These are phyloP conservation scores for Coecobrya sp. DNA, from an alignment of 2,888 invertebrate genomes.

Conservation along the genomic window DNA sequence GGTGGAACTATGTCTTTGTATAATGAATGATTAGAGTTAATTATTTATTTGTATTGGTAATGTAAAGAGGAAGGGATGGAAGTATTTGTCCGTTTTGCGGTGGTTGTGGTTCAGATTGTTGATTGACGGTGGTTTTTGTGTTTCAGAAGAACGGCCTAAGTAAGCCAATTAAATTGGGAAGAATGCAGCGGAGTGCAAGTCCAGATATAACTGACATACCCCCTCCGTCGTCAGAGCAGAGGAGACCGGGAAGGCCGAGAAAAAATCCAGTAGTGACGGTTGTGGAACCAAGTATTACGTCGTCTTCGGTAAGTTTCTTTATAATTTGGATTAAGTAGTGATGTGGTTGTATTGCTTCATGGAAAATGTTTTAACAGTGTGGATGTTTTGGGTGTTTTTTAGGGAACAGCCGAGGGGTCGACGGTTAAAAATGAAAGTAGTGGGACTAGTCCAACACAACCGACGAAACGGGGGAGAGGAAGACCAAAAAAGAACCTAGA, in stretches of 20 bases:
- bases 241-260: slow-evolving; percentile 55
- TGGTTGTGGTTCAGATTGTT: too few relatives aligned
- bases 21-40: too few relatives aligned
- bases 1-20: too few relatives aligned
- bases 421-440: neutral
- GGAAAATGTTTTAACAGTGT: neutral
- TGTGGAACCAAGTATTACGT: neutral
- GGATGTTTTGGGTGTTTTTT: neutral
- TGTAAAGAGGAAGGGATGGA: too few relatives aligned
- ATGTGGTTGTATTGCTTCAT: neutral
- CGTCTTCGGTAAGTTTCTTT: neutral
- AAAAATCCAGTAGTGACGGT: neutral
- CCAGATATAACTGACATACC: slow-evolving; percentile 75
- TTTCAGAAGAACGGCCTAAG: too few relatives aligned
- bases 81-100: too few relatives aligned
- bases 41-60: too few relatives aligned
- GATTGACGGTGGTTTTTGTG: too few relatives aligned
- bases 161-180: too few relatives aligned
- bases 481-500: slow-evolving; percentile 55
- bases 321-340: neutral
- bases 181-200: slow-evolving; percentile 70
- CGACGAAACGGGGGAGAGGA: slow-evolving; percentile 59
- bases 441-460: neutral
- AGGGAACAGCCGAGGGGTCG: neutral
- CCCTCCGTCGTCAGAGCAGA: neutral